Base-by-base conservation (phyloP, 2,797 vertebrate species). In the Pseudotriccus pelzelni region DNA sequence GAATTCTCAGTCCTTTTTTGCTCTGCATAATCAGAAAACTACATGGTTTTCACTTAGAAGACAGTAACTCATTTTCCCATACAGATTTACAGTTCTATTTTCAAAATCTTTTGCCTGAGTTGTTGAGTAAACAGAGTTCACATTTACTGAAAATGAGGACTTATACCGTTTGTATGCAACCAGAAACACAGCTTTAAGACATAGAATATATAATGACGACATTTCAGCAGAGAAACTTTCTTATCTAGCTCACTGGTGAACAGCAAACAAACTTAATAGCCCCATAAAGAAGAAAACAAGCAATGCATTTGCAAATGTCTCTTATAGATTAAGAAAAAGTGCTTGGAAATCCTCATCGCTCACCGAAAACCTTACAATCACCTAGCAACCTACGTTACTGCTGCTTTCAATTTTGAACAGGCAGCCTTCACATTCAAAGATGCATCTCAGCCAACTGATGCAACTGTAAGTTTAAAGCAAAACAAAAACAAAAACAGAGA, bases 311-410 rank as follows among this genome's bases (percentile, higher is more conserved):
- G 68, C 85, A 86, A 84, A 92, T 70, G 43, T 50, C 87, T 94
- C 74, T 94, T 83, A 55, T 0, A 93, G 15, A 92, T 76, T 63
- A 95, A 96, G 94, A 77, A 95, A 96, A 97, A 96, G 91, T 89
- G 89, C 88, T 94, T 85, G 94, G 90, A 95, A 97, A 96, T 96
- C 85, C 64, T 85, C 66, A 66, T 25, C 3, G 59, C 89, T 95
- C 86, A 62, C 62, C 37, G 77, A 96, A 88, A 95, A 95, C 75
- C 90, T 83, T 97, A 94, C 91, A 90, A 96, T 98, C 96, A 96
- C 97, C 96, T 97, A 97, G 97, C 97, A 98, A 97, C 97, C 96
- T 97, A 91, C 96, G 96, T 96, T 92, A 90, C 89, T 92, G 97
- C 96, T 94, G 96, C 93, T 97, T 97, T 98, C 85, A 95, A 77